Base-by-base conservation (phyloP, 2,797 vertebrate species). In the Helicolenus hilgendorfi region DNA sequence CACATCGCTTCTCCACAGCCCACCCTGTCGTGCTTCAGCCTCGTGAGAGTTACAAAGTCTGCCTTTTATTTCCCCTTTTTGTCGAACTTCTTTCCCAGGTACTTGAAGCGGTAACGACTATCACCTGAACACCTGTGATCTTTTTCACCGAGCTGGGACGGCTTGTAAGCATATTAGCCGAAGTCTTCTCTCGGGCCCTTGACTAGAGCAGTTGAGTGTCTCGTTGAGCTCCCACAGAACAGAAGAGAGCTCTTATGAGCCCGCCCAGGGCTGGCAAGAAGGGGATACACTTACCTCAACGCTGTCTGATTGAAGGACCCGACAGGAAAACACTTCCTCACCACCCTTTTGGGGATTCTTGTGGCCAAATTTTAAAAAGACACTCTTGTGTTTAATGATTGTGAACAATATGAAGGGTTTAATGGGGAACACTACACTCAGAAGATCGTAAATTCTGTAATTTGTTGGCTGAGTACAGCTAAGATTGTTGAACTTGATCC, bases 1-100 rank as follows among this genome's bases (percentile, higher is more conserved):
- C 97, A 96, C 96, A 93, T 95, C 95, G 97, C 94, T 95, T 90
- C 92, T 91, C 93, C 96, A 97, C 94, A 91, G 20, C 92, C 81
- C 82, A 20, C 69, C 35, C 79, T 65, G 72, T 72, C 81, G 78
- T 93, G 96, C 97, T 98, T 95, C 97, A 96, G 94, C 96, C 95
- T 95, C 64, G 67, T 90, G 93, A 82, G 69, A 82, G 67, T 95
- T 95, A 89, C 95, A 63, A 72, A 95, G 95, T 95, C 62, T 38
- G 0, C 27, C 53, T 33, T 20, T 24, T 22, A 14, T 55, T 87
- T 69, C 31, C 31, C 27, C 11, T 49, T 38, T 87, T 67, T 58
- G 38, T 88, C 73, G 55, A 76, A 68, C 81, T 93, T 84, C 95
- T 65, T 92, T 72, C 60, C 63, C 64, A 49, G 70, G 68, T 86